These are phyloP conservation scores for Atta texana DNA, from an alignment of 1,140 invertebrate genomes.

Conservation along the genomic window DNA sequence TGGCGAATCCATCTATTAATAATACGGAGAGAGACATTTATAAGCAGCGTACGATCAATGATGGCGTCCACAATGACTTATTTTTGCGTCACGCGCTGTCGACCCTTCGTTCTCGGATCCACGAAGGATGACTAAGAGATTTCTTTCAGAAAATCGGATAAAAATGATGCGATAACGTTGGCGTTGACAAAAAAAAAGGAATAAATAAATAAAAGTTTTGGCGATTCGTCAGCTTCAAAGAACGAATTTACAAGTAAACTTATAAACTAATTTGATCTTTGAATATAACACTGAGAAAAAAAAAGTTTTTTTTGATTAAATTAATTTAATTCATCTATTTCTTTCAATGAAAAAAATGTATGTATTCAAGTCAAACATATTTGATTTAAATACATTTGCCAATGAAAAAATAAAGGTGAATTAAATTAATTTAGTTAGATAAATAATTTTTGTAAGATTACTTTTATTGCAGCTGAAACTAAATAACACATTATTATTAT, in stretches of 20 bases:
- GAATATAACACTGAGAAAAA: too few species aligned
- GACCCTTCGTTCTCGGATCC: constrained; percentile 14
- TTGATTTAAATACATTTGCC: too few species aligned
- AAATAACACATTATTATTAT: not conserved
- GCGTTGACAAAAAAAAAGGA: not conserved
- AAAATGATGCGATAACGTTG: not conserved
- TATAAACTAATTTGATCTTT: not conserved
- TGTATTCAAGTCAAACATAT: too few species aligned
- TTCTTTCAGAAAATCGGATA: constrained; percentile 35
- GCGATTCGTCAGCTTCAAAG: not conserved
- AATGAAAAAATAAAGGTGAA: too few species aligned
- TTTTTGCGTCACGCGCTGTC: constrained; percentile 55
- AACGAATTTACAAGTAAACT: not conserved
- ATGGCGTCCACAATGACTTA: constrained; percentile 58
- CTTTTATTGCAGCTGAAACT: not conserved
- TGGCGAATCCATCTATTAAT: constrained; percentile 48
- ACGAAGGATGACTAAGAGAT: constrained; percentile 16
- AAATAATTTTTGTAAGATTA: not conserved
- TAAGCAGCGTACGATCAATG: constrained; percentile 53
- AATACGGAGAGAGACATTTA: constrained; percentile 55
- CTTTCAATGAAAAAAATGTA: not conserved
- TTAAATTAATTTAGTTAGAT: too few species aligned
- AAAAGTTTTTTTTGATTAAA: too few species aligned
- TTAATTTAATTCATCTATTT: too few species aligned
- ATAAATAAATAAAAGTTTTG: not conserved